Percentiles rank a stretch among this genome's conserved stretches.
Evolutionary conservation across 1,140 invertebrate species (phyloP).

Genomic region (Monochamus saltuarius): DNA sequence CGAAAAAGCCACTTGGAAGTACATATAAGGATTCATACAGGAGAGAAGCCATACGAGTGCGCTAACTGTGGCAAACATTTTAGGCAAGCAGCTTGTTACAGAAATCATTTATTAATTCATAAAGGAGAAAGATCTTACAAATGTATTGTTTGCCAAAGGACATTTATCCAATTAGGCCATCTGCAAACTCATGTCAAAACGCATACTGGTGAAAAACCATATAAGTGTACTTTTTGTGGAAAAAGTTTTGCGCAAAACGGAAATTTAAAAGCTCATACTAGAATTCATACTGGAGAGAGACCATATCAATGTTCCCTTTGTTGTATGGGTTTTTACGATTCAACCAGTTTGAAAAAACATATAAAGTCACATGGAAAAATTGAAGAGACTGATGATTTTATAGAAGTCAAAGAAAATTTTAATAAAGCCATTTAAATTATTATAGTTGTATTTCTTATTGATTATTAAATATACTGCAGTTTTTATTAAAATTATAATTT

Average conservation of each 20-base stretch:
- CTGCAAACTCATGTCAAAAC: conserved; percentile 61
- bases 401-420: too few species aligned
- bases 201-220: conserved; percentile 56
- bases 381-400: neutral
- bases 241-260: conserved; percentile 56
- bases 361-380: neutral
- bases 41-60: conserved; percentile 15
- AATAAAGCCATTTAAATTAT: too few species aligned
- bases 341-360: conserved; percentile 8
- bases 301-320: conserved; percentile 57
- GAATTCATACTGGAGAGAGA: conserved; percentile 57
- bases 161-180: conserved; percentile 5
- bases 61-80: conserved; percentile 10
- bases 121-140: conserved; percentile 13
- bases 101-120: conserved; percentile 15
- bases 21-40: conserved; percentile 16
- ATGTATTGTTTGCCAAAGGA: conserved; percentile 7
- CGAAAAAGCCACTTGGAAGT: conserved; percentile 16
- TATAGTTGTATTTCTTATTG: too few species aligned
- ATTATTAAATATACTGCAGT: too few species aligned
- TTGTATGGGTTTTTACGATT: conserved; percentile 51
- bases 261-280: conserved; percentile 57
- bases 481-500: too few species aligned
- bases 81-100: conserved; percentile 4
- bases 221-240: conserved; percentile 54